A percentile compares a stretch with the other conserved stretches of the same genome.
These are phyloP conservation scores for Murina feae DNA, from an alignment of 2,113 vertebrate genomes.

Conservation along the genomic window DNA sequence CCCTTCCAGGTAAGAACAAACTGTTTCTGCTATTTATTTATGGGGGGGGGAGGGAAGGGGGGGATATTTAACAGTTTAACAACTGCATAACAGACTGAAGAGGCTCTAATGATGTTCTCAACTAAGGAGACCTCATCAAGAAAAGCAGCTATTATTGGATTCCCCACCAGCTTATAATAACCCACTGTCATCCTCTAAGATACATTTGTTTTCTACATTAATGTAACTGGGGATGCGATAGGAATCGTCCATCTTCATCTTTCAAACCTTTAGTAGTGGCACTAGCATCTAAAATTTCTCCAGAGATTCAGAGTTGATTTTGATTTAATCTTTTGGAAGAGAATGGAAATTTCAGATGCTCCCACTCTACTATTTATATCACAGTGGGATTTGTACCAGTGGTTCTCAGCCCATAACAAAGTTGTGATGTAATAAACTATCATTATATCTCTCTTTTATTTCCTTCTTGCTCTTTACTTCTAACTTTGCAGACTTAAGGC, in stretches of 20 bases:
- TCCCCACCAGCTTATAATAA: constrained; percentile 24
- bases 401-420: neutral
- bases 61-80: neutral
- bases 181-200: neutral
- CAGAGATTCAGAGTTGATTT: neutral
- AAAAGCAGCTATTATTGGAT: constrained; percentile 19
- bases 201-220: constrained; percentile 24
- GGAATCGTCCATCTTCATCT: constrained; percentile 26
- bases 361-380: neutral
- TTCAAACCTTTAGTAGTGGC: neutral
- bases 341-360: neutral
- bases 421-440: neutral
- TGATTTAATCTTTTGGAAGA: neutral
- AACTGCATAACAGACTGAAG: neutral
- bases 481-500: neutral
- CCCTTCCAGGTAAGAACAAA: neutral
- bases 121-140: constrained; percentile 2
- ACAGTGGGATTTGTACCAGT: neutral
- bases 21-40: neutral
- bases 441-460: neutral
- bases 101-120: neutral
- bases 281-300: neutral
- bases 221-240: neutral
- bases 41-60: neutral
- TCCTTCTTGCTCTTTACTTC: neutral